These are phyloP conservation scores for Hypanus sabinus DNA, from an alignment of 2,113 vertebrate genomes.

Conservation along the genomic window DNA sequence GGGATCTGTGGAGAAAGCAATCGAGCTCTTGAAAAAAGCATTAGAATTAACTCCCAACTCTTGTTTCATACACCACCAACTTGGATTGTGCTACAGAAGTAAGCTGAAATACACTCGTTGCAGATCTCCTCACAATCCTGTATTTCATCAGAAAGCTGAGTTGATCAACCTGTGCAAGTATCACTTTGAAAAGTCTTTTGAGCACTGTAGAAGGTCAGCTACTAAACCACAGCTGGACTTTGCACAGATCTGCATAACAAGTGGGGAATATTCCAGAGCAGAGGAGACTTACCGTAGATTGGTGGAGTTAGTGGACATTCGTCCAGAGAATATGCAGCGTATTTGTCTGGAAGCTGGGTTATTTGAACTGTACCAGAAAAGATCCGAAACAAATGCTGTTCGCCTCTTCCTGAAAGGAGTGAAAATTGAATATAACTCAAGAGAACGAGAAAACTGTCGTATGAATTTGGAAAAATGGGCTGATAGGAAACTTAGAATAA, in stretches of 20 bases:
- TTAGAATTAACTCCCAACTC: constrained; percentile 40
- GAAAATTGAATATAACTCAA: constrained; percentile 2
- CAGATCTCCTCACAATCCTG: not conserved
- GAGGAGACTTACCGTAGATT: not conserved
- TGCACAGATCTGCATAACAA: constrained; percentile 39
- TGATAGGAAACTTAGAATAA: not conserved
- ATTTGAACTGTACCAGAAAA: constrained; percentile 42
- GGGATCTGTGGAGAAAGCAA: constrained; percentile 38
- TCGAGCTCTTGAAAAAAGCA: constrained; percentile 39
- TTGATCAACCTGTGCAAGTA: constrained; percentile 39
- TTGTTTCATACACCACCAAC: constrained; percentile 46
- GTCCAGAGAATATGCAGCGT: not conserved
- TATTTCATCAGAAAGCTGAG: not conserved
- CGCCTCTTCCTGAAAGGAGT: constrained; percentile 41
- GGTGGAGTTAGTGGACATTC: not conserved
- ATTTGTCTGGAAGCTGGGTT: constrained; percentile 20
- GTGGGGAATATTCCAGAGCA: not conserved
- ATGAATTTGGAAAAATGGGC: not conserved
- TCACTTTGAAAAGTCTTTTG: constrained; percentile 41
- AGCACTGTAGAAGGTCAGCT: constrained; percentile 38
- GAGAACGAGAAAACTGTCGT: constrained; percentile 22
- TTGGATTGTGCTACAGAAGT: constrained; percentile 45
- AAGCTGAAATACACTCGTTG: not conserved
- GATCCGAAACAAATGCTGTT: constrained; percentile 36
- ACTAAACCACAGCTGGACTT: constrained; percentile 40